phyloP scores from a whole-genome alignment of 2,888 invertebrate species.

The Parochlus steinenii region DNA sequence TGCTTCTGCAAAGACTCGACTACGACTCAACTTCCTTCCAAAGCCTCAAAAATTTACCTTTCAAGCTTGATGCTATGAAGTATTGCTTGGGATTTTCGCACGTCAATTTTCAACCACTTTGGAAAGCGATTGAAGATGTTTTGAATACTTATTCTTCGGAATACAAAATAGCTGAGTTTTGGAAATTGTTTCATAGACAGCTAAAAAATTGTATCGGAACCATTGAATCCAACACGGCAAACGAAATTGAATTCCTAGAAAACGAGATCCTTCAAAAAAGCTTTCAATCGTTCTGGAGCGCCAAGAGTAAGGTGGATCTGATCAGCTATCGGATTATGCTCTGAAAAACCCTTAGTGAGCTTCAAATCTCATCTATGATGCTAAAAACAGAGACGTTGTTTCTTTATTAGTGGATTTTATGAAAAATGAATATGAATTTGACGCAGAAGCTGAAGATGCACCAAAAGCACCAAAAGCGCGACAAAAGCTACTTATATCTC shows the following conservation, averaged over 20 bases:
- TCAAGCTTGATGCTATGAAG: constrained; percentile 47
- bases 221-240: too few species aligned
- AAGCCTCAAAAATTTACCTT: constrained; percentile 35
- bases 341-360: too few species aligned
- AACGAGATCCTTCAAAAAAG: too few species aligned
- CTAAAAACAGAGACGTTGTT: too few species aligned
- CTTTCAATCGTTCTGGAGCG: too few species aligned
- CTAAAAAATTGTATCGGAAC: background rate
- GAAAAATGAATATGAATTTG: too few species aligned
- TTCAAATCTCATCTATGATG: too few species aligned
- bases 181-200: constrained; percentile 41
- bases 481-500: constrained; percentile 35
- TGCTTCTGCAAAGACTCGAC: constrained; percentile 54
- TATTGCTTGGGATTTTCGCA: constrained; percentile 71
- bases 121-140: constrained; percentile 67
- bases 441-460: constrained; percentile 26
- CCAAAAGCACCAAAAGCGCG: constrained; percentile 18
- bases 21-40: constrained; percentile 42
- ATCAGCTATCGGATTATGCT: too few species aligned
- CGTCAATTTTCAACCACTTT: constrained; percentile 74
- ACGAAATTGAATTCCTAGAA: too few species aligned
- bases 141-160: constrained; percentile 56
- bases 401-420: too few species aligned
- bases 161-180: constrained; percentile 45
- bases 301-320: too few species aligned